phyloP scores from a whole-genome alignment of 2,888 invertebrate species.

The Nematopogon swammerdamellus region DNA sequence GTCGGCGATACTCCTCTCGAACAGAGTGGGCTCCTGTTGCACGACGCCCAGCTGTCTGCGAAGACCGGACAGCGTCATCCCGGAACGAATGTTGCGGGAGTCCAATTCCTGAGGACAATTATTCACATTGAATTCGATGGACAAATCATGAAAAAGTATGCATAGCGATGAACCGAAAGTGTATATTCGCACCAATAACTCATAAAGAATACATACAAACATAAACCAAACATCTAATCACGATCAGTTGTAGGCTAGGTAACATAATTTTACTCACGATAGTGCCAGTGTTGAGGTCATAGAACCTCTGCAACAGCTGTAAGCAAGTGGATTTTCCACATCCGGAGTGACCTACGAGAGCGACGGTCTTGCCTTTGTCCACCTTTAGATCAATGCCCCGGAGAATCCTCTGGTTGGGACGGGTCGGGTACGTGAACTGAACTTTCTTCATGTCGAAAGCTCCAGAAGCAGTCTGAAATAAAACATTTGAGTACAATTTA shows the following conservation, averaged over 20 bases:
- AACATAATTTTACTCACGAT: conserved; percentile 26
- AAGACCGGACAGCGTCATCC: conserved; percentile 64
- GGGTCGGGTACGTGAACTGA: conserved; percentile 68
- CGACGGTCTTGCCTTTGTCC: conserved; percentile 60
- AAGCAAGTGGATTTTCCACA: conserved; percentile 70
- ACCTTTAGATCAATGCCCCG: conserved; percentile 59
- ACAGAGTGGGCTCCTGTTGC: conserved; percentile 83
- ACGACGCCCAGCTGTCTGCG: conserved; percentile 77
- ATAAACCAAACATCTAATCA: too few relatives aligned
- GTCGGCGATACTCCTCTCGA: conserved; percentile 78
- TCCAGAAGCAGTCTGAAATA: conserved; percentile 46
- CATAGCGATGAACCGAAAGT: too few relatives aligned
- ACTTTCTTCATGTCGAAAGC: conserved; percentile 58
- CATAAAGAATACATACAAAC: too few relatives aligned
- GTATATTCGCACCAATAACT: too few relatives aligned
- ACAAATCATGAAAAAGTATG: too few relatives aligned
- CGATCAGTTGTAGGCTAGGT: too few relatives aligned
- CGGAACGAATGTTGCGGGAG: conserved; percentile 55
- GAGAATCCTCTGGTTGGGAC: conserved; percentile 62
- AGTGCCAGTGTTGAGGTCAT: conserved; percentile 58
- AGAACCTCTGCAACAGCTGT: conserved; percentile 65
- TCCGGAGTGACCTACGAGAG: conserved; percentile 60
- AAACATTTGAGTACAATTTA: conserved; percentile 1
- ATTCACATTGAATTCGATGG: too few relatives aligned
- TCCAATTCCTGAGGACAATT: conserved; percentile 54